Evolutionary conservation across 35 echinoderm and acorn worm species (phyloP).

Genomic region (Amphiura filiformis): DNA sequence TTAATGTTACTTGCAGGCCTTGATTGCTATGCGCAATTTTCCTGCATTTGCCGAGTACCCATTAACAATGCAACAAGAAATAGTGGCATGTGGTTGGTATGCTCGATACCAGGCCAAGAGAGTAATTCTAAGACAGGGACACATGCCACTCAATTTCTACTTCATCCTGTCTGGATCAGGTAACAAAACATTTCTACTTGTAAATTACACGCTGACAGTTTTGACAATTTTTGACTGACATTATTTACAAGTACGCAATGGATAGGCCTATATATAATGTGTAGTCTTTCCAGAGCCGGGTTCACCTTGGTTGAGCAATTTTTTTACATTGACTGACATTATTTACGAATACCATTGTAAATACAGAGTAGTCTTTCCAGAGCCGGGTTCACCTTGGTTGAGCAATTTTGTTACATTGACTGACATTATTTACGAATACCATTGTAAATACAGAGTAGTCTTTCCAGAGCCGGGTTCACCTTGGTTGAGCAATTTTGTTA

Average conservation of each 20-base stretch:
- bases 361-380: too few species aligned
- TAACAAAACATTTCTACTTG: conserved; percentile 22
- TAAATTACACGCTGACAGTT: not conserved
- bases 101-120: conserved; percentile 60
- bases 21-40: conserved; percentile 79
- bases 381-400: too few species aligned
- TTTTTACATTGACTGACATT: too few species aligned
- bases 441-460: too few species aligned
- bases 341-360: too few species aligned
- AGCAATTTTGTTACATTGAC: too few species aligned
- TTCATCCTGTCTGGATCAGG: conserved; percentile 98
- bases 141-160: conserved; percentile 76
- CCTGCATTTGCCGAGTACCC: conserved; percentile 85
- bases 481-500: too few species aligned
- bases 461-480: too few species aligned
- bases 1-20: conserved; percentile 56
- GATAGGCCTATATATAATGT: not conserved
- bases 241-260: not conserved
- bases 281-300: too few species aligned
- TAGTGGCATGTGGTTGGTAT: conserved; percentile 70
- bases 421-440: too few species aligned
- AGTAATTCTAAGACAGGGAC: conserved; percentile 80
- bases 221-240: not conserved
- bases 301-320: too few species aligned
- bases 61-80: conserved; percentile 80